Base-by-base conservation (phyloP, 2,797 vertebrate species). In the Halcyon chelicuti region DNA sequence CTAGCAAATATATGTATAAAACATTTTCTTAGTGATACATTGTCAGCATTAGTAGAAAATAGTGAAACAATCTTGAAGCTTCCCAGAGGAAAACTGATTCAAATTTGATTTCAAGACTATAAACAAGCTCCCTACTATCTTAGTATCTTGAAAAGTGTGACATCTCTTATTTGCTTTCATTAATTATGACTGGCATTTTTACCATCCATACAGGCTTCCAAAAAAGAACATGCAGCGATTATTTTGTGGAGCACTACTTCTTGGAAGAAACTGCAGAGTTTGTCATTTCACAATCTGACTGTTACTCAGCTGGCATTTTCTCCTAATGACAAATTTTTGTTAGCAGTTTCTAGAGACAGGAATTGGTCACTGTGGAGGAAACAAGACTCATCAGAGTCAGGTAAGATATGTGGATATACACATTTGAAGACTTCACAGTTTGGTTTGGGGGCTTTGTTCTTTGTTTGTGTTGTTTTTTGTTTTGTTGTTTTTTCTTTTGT, bases 261-360 rank as follows among this genome's bases (percentile, higher is more conserved):
- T 26, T 99, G 99, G 99, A 99, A 98, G 71, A 99, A 98, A 97
- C 96, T 99, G 81, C 99, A 99, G 98, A 97, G 95, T 76, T 98
- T 99, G 92, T 90, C 98, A 20, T 99, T 98, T 97, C 99, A 99
- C 98, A 99, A 97, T 94, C 98, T 99, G 96, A 99, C 99, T 20
- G 98, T 99, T 96, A 99, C 99, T 40, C 99, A 99, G 97, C 98
- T 99, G 98, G 98, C 98, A 51, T 99, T 99, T 98, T 99, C 99
- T 73, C 99, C 99, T 4, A 96, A 99, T 31, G 98, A 98, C 67
- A 98, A 93, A 49, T 97, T 99, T 96, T 97, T 99, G 16, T 97
- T 99, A 76, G 99, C 99, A 4, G 99, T 99, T 97, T 99, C 99
- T 94, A 98, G 99, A 87, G 99, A 99, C 95, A 98, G 99, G 94